Evolutionary conservation across 2,888 invertebrate genomes (phyloP).

Genomic region (Tortricodes alternella): DNA sequence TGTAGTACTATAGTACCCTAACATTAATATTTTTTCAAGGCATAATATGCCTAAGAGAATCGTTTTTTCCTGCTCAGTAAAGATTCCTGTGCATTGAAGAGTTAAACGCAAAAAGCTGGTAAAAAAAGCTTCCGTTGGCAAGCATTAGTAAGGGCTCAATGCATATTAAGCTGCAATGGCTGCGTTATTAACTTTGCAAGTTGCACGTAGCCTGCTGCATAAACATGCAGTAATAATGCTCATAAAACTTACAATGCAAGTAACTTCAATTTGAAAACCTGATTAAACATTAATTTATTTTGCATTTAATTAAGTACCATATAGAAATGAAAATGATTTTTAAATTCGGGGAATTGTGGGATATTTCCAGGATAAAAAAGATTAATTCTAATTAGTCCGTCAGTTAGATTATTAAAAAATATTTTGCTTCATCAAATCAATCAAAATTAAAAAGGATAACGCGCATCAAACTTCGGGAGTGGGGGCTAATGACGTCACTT

Average conservation of each 20-base stretch:
- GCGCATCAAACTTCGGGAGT: too few relatives aligned
- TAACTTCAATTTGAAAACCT: slow-evolving; percentile 4
- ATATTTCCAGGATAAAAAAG: too few relatives aligned
- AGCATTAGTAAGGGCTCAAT: slow-evolving; percentile 43
- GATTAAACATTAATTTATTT: slow-evolving; percentile 7
- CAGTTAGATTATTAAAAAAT: too few relatives aligned
- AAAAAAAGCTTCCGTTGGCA: slow-evolving; percentile 56
- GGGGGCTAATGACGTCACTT: too few relatives aligned
- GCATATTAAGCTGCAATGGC: slow-evolving; percentile 18
- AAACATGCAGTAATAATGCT: slow-evolving; percentile 14
- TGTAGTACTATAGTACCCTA: background rate
- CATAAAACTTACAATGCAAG: slow-evolving; percentile 11
- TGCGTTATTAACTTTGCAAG: slow-evolving; percentile 8
- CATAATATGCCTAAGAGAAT: slow-evolving; percentile 21
- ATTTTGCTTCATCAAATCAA: too few relatives aligned
- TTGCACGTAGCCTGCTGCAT: slow-evolving; percentile 10
- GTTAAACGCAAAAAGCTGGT: slow-evolving; percentile 44
- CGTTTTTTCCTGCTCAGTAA: slow-evolving; percentile 38
- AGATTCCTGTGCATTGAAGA: slow-evolving; percentile 53
- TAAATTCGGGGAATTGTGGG: too few relatives aligned
- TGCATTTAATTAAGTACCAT: background rate
- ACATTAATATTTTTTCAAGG: slow-evolving; percentile 6
- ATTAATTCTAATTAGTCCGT: too few relatives aligned
- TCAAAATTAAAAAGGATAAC: too few relatives aligned
- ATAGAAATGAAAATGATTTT: too few relatives aligned